A percentile compares a stretch with the other conserved stretches of the same genome.
Evolutionary conservation across 2,113 vertebrate genomes (phyloP).

Genomic region (Mionectes macconnelli): DNA sequence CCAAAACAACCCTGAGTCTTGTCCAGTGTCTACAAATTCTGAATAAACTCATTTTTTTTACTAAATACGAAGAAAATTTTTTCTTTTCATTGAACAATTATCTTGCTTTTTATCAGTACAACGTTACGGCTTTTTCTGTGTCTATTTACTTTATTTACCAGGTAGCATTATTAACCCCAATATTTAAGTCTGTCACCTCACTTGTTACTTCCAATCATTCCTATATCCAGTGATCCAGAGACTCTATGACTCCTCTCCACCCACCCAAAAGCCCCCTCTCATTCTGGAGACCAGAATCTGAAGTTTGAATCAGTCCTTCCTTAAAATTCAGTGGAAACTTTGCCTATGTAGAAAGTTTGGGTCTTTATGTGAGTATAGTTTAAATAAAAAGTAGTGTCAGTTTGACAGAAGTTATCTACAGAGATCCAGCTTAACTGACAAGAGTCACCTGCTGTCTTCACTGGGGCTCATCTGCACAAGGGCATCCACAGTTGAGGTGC

Average conservation of each 20-base stretch:
- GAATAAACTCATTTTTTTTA: neutral
- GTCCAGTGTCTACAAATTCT: neutral
- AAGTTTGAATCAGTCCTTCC: neutral
- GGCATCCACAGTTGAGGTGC: neutral
- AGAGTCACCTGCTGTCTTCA: neutral
- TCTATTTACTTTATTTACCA: neutral
- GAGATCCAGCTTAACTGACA: neutral
- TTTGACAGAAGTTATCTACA: neutral
- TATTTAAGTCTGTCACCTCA: neutral
- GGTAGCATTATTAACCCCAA: neutral
- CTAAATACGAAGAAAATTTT: neutral
- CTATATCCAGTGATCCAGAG: neutral
- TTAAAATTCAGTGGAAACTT: neutral
- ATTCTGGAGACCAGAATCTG: neutral
- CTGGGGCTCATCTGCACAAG: neutral
- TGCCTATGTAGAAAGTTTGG: neutral
- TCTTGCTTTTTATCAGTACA: neutral
- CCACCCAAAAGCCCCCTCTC: neutral
- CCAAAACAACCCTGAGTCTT: neutral
- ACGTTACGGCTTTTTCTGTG: neutral
- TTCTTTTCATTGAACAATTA: neutral
- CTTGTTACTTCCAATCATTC: neutral
- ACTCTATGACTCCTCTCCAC: neutral
- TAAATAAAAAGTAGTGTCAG: neutral
- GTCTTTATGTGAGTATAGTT: neutral